Percentiles rank a stretch among this genome's conserved stretches.
phyloP scores from a whole-genome alignment of 2,113 vertebrate species.

The Chionomys nivalis region DNA sequence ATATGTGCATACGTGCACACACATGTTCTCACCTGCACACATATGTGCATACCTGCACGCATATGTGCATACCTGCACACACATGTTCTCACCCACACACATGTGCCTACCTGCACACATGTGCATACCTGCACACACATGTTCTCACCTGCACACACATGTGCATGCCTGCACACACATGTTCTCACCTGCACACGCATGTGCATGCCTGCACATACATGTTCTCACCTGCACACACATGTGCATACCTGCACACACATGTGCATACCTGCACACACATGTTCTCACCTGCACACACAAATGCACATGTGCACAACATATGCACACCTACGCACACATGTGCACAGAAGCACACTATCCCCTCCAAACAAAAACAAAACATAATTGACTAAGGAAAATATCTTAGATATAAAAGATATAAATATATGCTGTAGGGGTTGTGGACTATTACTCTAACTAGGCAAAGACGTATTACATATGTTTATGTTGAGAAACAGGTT shows the following conservation, averaged over 20 bases:
- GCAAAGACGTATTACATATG: too few species aligned
- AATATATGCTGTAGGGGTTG: not conserved
- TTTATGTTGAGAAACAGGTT: not conserved
- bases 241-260: not conserved
- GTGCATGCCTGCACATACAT: not conserved
- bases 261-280: not conserved
- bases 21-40: too few species aligned
- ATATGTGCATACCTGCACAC: not conserved
- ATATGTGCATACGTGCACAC: not conserved
- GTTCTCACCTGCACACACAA: too few species aligned
- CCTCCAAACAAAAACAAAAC: not conserved
- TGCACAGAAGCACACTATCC: not conserved
- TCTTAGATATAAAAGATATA: not conserved
- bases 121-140: not conserved
- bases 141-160: not conserved
- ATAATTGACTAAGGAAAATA: not conserved
- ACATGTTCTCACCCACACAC: too few species aligned
- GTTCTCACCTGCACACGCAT: not conserved
- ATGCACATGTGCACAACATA: not conserved
- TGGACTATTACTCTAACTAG: not conserved
- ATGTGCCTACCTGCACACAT: too few species aligned
- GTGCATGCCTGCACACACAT: too few species aligned
- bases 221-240: too few species aligned
- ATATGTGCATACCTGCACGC: not conserved
- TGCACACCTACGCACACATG: not conserved